Evolutionary conservation across 2,797 vertebrate species (phyloP).

Genomic region (Clarias fuscus): DNA sequence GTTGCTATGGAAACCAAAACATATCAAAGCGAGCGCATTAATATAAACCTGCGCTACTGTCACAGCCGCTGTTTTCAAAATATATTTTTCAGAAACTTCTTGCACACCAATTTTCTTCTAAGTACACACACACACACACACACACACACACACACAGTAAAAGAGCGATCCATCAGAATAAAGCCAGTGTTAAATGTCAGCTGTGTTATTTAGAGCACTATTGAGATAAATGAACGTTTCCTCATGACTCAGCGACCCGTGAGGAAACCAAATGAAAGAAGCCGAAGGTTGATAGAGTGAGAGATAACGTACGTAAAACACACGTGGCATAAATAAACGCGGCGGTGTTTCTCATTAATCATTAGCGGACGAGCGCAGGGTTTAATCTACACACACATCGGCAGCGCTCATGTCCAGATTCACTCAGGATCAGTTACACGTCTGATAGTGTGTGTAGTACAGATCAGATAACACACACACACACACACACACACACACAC

Average conservation of each 20-base stretch:
- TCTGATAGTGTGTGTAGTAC: conserved; percentile 13
- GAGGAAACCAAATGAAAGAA: not conserved
- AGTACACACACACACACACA: conserved; percentile 11
- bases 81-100: not conserved
- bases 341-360: conserved; percentile 4
- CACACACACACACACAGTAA: not conserved
- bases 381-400: conserved; percentile 9
- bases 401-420: not conserved
- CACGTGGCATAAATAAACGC: not conserved
- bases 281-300: conserved; percentile 7
- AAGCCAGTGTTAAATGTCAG: conserved; percentile 19
- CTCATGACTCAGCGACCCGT: conserved; percentile 1
- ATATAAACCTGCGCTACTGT: not conserved
- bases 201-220: conserved; percentile 6
- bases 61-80: not conserved
- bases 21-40: not conserved
- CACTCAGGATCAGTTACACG: not conserved
- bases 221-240: conserved; percentile 20
- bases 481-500: conserved; percentile 23
- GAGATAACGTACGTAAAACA: not conserved
- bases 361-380: not conserved
- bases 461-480: conserved; percentile 13
- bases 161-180: conserved; percentile 9
- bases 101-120: not conserved
- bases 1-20: not conserved